Conservation (phyloP, 1,140 invertebrate species). For the Euglossa dilemma region DNA sequence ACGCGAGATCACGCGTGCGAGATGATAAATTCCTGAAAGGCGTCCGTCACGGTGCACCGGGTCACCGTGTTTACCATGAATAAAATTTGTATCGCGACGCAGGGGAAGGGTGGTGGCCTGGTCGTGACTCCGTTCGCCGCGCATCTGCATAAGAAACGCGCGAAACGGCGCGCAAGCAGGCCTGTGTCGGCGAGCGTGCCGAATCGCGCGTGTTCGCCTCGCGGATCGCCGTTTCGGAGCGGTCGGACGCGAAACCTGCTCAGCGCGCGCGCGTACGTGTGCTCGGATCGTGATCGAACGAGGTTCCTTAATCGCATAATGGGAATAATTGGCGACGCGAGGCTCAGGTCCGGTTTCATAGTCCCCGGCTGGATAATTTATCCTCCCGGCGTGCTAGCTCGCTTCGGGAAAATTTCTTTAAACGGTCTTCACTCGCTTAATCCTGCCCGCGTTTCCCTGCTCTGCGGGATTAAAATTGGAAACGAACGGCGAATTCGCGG, state of each 20-base stretch:
- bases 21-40: conserved; percentile 55
- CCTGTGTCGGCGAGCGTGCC: neutral
- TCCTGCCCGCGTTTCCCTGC: too few species aligned
- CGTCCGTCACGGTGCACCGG: conserved; percentile 39
- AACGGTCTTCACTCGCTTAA: too few species aligned
- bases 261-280: too few species aligned
- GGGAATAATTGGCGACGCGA: neutral
- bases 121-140: neutral
- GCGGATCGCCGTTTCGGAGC: neutral
- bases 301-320: neutral
- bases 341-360: too few species aligned
- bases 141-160: conserved; percentile 28
- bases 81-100: conserved; percentile 45
- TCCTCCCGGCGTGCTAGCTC: too few species aligned
- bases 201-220: neutral
- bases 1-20: conserved; percentile 33
- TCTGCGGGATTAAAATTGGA: too few species aligned
- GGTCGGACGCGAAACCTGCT: conserved; percentile 4
- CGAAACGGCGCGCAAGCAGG: neutral
- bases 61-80: conserved; percentile 45
- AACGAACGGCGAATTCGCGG: too few species aligned
- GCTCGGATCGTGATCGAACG: neutral
- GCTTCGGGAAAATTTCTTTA: too few species aligned
- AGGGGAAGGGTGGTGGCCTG: too few species aligned
- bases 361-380: too few species aligned